Evolutionary conservation across 2,888 invertebrate genomes (phyloP).

Genomic region (Zelleria hepariella): DNA sequence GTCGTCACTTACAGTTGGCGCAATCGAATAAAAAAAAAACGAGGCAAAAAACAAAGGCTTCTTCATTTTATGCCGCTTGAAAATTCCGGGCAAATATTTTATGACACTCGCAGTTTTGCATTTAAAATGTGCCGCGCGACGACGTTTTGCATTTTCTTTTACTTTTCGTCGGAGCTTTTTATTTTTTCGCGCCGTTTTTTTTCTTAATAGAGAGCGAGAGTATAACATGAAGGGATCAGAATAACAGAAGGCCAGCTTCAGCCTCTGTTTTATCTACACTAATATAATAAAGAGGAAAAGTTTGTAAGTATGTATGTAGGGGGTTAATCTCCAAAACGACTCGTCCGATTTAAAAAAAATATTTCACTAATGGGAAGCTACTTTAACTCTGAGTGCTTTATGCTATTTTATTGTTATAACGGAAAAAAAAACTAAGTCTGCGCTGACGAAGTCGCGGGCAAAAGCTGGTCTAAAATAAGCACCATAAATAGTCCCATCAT

Average conservation of each 20-base stretch:
- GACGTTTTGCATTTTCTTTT: slow-evolving; percentile 3
- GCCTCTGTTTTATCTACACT: no score
- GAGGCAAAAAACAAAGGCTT: neutral
- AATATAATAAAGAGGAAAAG: no score
- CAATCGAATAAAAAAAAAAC: neutral
- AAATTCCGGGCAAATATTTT: slow-evolving; percentile 4
- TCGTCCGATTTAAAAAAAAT: no score
- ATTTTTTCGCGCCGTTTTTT: neutral
- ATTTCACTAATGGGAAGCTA: no score
- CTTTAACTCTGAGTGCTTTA: no score
- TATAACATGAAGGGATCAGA: neutral
- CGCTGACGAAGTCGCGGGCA: no score
- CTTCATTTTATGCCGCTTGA: neutral
- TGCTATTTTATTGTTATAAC: no score
- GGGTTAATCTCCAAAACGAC: no score
- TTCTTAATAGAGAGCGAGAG: neutral
- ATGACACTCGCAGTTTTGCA: slow-evolving; percentile 7
- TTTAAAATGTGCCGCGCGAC: slow-evolving; percentile 3
- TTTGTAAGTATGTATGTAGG: no score
- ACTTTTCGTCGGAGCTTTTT: neutral
- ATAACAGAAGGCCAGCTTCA: neutral
- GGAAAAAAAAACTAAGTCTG: no score
- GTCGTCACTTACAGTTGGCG: neutral
- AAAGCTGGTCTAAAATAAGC: no score
- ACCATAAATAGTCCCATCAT: no score